Evolutionary conservation across 2,797 vertebrate genomes (phyloP), one percentile per base, ranked within the genome.

Genomic region (Micromesistius poutassou): DNA sequence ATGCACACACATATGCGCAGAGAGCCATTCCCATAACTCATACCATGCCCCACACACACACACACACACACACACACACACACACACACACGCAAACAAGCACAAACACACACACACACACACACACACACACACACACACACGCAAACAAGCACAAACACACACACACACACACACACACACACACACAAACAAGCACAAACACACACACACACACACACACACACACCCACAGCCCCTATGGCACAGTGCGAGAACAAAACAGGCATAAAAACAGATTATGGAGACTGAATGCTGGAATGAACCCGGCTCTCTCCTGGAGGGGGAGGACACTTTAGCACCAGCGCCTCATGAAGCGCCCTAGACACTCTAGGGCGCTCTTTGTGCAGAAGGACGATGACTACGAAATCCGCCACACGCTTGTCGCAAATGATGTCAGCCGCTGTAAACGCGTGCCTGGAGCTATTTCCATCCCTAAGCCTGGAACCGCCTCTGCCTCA

Each of bases 371-470:
- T n/a, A n/a, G n/a, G n/a, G n/a, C n/a, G n/a, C n/a, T 30, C 25
- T 80, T 74, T 81, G 74, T 75, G 62, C 25, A 2, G 40, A 74
- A 28, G 73, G 25, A 77, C 14, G 40, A 83, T 86, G 80, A n/a
- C 82, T 46, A 75, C 55, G 82, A 85, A 85, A 55, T 80, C 73
- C 76, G 78, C 80, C 79, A 80, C 31, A 75, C 1, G 73, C 62
- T 74, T 77, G 31, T 78, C 83, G 81, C 35, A 78, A 87, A 90
- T 87, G 75, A 87, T 76, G 79, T 82, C 77, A 3, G 80, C 33
- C 74, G 71, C 74, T 30, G n/a, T n/a, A 81, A 81, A 73, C 50
- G 38, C 82, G 81, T 5, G 8, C 81, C 83, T 40, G 1, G 30
- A 76, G 85, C 79, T 50, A 70, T 85, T 89, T 87, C 84, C 79